These are phyloP conservation scores for Petromus typicus DNA, from an alignment of 2,113 vertebrate genomes.

Conservation along the genomic window DNA sequence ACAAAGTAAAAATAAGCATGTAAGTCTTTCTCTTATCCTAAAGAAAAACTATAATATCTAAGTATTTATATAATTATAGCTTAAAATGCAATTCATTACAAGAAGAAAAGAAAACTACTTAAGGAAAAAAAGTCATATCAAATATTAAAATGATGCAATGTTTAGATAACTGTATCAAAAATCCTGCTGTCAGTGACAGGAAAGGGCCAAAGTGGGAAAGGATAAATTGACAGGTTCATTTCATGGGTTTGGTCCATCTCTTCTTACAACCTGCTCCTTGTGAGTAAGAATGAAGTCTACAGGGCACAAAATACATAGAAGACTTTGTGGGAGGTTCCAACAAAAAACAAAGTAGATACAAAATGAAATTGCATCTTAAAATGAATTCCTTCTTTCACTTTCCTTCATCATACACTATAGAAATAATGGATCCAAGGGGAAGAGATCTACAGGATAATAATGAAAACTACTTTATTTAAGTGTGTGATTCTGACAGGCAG, in stretches of 20 bases:
- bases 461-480: neutral
- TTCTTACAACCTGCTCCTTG: neutral
- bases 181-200: neutral
- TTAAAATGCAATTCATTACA: slow-evolving; percentile 32
- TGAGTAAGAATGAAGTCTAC: slow-evolving; percentile 1
- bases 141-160: slow-evolving; percentile 45
- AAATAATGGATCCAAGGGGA: slow-evolving; percentile 27
- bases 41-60: slow-evolving; percentile 39
- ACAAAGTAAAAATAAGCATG: slow-evolving; percentile 12
- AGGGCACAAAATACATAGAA: neutral
- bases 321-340: neutral
- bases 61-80: slow-evolving; percentile 58
- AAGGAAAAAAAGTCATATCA: slow-evolving; percentile 40
- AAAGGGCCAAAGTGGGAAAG: neutral
- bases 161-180: neutral
- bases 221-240: slow-evolving; percentile 26
- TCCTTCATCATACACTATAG: neutral
- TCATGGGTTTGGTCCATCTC: neutral
- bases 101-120: slow-evolving; percentile 53
- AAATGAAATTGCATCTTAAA: slow-evolving; percentile 31
- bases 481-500: neutral
- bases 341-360: neutral
- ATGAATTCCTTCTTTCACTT: neutral
- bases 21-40: slow-evolving; percentile 27
- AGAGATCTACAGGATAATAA: neutral